Conservation (phyloP, 2,888 invertebrate species). For the Notodonta dromedarius region DNA sequence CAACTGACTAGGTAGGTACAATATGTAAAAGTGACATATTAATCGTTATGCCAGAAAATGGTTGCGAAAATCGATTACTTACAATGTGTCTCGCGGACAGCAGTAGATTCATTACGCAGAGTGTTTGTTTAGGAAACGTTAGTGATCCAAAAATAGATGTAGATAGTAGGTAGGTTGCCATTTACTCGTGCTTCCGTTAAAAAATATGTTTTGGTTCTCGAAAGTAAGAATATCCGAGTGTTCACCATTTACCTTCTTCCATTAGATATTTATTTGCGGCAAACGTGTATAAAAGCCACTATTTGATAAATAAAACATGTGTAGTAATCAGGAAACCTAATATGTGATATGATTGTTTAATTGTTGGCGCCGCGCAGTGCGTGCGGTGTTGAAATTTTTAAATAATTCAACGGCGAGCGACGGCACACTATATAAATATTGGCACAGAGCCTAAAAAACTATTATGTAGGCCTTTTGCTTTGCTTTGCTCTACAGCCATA, state of each 20-base stretch:
- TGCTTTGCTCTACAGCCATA: too few relatives aligned
- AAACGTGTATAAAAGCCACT: background rate
- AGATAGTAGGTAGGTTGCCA: background rate
- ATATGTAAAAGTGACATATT: too few relatives aligned
- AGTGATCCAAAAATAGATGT: background rate
- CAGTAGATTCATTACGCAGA: background rate
- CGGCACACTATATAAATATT: slow-evolving; percentile 39
- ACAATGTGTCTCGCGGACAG: background rate
- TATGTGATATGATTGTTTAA: slow-evolving; percentile 18
- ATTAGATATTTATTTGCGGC: too few relatives aligned
- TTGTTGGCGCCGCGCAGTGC: slow-evolving; percentile 17
- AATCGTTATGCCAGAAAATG: background rate
- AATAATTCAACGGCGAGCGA: slow-evolving; percentile 32
- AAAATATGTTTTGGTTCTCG: background rate
- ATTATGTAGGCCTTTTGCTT: slow-evolving; percentile 21
- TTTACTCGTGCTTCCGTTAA: background rate
- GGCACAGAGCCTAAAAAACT: slow-evolving; percentile 46
- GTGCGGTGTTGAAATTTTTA: slow-evolving; percentile 23
- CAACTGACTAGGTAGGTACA: too few relatives aligned
- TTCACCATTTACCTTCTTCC: too few relatives aligned
- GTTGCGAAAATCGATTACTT: background rate
- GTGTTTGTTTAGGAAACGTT: slow-evolving; percentile 2
- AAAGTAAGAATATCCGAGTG: too few relatives aligned
- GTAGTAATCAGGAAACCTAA: slow-evolving; percentile 4
- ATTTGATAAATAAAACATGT: slow-evolving; percentile 6